phyloP scores from a whole-genome alignment of 2,113 vertebrate species.

The Corythoichthys haematopterus region DNA sequence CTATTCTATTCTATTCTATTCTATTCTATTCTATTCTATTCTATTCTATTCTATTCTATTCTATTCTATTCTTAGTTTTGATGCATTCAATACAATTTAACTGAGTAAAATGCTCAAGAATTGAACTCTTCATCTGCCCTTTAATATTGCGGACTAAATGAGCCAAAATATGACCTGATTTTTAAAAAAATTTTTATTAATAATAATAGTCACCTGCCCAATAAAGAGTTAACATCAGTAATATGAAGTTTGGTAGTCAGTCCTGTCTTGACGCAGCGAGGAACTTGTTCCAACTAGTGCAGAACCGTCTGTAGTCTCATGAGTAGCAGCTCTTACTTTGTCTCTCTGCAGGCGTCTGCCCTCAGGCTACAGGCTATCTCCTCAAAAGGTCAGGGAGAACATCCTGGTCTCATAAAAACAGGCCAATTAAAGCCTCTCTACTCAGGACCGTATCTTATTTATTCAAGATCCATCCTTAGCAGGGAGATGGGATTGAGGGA shows the following conservation, averaged over 20 bases:
- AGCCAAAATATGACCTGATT: no score
- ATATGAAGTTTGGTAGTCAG: not conserved
- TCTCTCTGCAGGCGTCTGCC: constrained; percentile 55
- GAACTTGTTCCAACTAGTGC: constrained; percentile 1
- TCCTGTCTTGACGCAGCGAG: not conserved
- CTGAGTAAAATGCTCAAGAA: no score
- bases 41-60: no score
- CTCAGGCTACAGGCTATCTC: constrained; percentile 41
- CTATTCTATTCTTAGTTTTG: no score
- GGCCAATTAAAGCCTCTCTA: constrained; percentile 68
- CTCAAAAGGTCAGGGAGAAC: constrained; percentile 64
- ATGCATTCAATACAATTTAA: no score
- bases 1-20: no score
- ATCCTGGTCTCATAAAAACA: constrained; percentile 59
- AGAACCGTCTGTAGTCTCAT: constrained; percentile 11
- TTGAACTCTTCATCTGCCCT: no score
- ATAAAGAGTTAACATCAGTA: not conserved
- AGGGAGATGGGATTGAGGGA: constrained; percentile 40
- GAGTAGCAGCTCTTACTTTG: constrained; percentile 36
- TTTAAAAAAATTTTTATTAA: no score
- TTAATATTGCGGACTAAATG: no score
- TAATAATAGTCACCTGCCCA: no score
- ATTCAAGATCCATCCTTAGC: constrained; percentile 58
- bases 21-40: no score
- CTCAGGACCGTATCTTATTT: constrained; percentile 65